Evolutionary conservation across 2,113 vertebrate species (phyloP), one percentile per base, ranked within the genome.

Genomic region (Gymnarchus niloticus): DNA sequence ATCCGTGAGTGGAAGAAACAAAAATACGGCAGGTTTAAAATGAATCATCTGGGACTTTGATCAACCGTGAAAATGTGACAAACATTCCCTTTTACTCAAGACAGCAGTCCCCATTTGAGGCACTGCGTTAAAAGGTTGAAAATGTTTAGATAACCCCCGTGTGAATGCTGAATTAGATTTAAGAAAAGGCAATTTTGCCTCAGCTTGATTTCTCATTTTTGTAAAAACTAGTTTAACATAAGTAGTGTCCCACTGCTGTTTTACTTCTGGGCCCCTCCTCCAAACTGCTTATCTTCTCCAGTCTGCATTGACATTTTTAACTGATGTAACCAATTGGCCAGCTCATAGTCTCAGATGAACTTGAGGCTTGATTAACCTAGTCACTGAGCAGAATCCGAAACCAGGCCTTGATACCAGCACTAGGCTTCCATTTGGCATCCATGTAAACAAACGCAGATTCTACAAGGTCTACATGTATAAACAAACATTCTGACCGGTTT

Each of bases 401-500:
- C 44, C 0, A 41, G 76, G 44, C 21, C 76, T 78, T 1, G 21
- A n/a, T n/a, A 78, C 23, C 0, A 78, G 41, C 76, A 48, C 76
- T 12, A 37, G 23, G 76, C 44, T 48, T 19, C 37, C 76, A 78
- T 78, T 78, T 78, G 76, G 76, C 76, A 78, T 41, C n/a, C 41
- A 78, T 48, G 41, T 78, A 78, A 48, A 78, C 76, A 78, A 78
- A 78, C 41, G 44, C 9, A 37, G 44, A 19, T 48, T 48, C 76
- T 78, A 78, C 76, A 78, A 78, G 44, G 19, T 78, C 76, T 48
- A n/a, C 23, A 78, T 44, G 76, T 78, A 78, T 78, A 78, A 78
- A 78, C 1, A 78, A 78, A 78, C 44, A 78, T 78, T 78, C 23
- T 14, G 76, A 19, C 14, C 44, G 46, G 44, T 46, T 78, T 48